Evolutionary conservation across 2,797 vertebrate species (phyloP).

Genomic region (Hipposideros larvatus): DNA sequence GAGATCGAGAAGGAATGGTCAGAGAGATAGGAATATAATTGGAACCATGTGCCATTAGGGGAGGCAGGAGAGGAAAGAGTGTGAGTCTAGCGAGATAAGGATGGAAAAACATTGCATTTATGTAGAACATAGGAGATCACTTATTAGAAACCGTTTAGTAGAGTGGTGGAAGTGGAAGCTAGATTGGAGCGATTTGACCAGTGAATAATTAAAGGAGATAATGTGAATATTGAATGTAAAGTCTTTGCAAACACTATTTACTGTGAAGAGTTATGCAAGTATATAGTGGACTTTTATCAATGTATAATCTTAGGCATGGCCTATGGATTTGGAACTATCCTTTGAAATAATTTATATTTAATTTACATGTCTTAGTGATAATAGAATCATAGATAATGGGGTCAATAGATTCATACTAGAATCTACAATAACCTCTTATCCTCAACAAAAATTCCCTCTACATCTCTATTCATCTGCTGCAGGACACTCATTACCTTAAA

Average conservation of each 20-base stretch:
- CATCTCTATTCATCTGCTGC: neutral
- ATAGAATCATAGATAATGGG: neutral
- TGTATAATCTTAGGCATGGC: neutral
- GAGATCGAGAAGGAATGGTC: neutral
- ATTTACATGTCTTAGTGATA: neutral
- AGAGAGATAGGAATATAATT: neutral
- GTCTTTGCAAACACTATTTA: neutral
- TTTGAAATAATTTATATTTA: conserved; percentile 53
- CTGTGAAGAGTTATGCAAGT: neutral
- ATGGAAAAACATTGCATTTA: neutral
- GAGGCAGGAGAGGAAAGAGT: neutral
- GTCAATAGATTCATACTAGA: neutral
- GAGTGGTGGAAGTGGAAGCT: neutral
- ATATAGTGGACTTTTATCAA: neutral
- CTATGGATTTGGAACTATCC: neutral
- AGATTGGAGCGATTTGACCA: neutral
- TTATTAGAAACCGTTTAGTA: conserved; percentile 17
- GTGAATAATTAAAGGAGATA: conserved; percentile 51
- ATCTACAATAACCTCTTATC: neutral
- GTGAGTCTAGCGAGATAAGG: neutral
- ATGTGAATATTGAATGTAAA: neutral
- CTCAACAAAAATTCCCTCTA: neutral
- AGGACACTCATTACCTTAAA: neutral
- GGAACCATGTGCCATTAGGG: neutral
- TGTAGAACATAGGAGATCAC: neutral